Percentiles rank a stretch among this genome's conserved stretches.
These are phyloP conservation scores for Illadopsis cleaveri DNA, from an alignment of 2,113 vertebrate genomes.

Conservation along the genomic window DNA sequence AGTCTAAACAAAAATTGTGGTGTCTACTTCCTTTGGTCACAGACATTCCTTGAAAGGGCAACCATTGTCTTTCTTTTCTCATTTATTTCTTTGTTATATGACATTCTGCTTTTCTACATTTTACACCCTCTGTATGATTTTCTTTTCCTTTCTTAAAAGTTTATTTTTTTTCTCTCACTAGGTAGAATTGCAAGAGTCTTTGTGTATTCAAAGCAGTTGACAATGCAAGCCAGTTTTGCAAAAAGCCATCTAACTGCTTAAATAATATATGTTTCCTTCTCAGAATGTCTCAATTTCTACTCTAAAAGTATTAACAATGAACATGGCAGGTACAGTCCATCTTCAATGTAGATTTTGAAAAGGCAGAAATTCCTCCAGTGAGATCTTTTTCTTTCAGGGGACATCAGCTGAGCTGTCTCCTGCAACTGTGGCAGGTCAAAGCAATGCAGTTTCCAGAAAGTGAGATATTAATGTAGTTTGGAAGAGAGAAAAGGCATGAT, in stretches of 20 bases:
- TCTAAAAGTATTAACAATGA: background rate
- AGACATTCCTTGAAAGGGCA: background rate
- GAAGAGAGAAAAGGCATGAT: background rate
- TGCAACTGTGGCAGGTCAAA: background rate
- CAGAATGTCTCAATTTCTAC: background rate
- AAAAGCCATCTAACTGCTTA: background rate
- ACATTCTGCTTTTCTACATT: background rate
- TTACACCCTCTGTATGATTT: rapidly evolving
- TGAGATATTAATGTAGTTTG: background rate
- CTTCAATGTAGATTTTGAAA: background rate
- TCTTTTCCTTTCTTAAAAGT: background rate
- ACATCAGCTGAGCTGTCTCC: background rate
- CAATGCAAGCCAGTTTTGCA: background rate
- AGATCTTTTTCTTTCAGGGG: background rate
- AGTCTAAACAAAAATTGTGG: background rate
- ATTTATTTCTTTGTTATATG: background rate
- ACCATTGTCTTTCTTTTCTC: background rate
- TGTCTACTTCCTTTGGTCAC: background rate
- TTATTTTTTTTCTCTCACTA: background rate
- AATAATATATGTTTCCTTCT: background rate
- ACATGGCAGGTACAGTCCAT: background rate
- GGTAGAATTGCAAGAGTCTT: background rate
- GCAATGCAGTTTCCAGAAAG: background rate
- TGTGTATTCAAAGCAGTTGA: background rate
- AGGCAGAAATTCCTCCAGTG: background rate